Evolutionary conservation across 2,113 vertebrate genomes (phyloP), one percentile per base, ranked within the genome.

Genomic region (Lasiurus cinereus): DNA sequence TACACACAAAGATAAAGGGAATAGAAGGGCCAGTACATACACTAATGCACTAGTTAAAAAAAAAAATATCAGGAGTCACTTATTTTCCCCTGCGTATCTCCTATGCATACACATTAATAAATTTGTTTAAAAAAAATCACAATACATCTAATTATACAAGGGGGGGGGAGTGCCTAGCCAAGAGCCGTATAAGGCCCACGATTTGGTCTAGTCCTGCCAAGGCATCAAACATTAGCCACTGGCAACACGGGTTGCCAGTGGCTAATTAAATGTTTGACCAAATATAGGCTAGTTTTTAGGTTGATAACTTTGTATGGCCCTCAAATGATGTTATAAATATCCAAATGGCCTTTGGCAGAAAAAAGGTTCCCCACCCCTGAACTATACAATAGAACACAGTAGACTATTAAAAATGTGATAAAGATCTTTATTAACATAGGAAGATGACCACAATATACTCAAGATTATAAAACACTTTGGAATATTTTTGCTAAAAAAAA

Each of bases 361-460:
- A 59, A 59, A 59, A 59, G 56, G 56, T 59, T 24, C 56, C 54
- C 56, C 22, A 24, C 56, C 21, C 59, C 59, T 27, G 59, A 92
- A 59, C 21, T 67, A 43, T 9, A 33, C 13, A 54, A 72, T 13
- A 33, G 52, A 77, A 89, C 14, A 73, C 29, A 27, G 6, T 72
- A 15, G 70, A 59, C 48, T 86, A 83, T 52, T 80, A 69, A 88
- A 95, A 79, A 74, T 84, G 66, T 52, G 62, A 83, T n/a, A 69
- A 0, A 70, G 48, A 88, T 24, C 18, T 90, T 90, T 36, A 83
- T 14, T 74, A 84, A 86, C 78, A 73, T 33, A 46, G 27, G 54
- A 91, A 89, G 43, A 84, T 80, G 43, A 13, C 69, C 77, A 78
- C 24, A 59, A 87, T 52, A 77, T 33, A 93, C 9, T 93, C 50